Percentiles rank a stretch among this genome's conserved stretches.
Conservation (phyloP, 92 coral and sea anemone species). For the Porites divaricata region DNA sequence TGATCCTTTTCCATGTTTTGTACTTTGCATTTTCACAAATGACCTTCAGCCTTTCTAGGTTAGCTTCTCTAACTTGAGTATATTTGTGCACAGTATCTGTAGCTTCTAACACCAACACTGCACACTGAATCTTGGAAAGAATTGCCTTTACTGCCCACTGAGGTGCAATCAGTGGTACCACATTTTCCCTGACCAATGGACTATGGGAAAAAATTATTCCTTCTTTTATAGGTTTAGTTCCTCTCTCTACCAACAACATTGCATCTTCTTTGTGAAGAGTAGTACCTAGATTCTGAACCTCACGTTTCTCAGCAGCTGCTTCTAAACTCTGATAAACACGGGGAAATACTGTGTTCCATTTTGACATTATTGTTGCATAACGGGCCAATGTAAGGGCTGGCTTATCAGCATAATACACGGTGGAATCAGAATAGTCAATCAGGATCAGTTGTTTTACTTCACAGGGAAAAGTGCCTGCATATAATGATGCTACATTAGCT, state of each 20-base stretch:
- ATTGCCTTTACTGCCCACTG: conserved; percentile 4
- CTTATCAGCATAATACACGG: neutral
- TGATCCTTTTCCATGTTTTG: conserved; percentile 20
- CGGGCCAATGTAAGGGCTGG: conserved; percentile 33
- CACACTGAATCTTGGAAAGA: conserved; percentile 39
- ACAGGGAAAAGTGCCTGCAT: conserved; percentile 71
- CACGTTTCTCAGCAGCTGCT: conserved; percentile 32
- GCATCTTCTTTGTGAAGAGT: conserved; percentile 50
- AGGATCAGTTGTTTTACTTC: conserved; percentile 61
- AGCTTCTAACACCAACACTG: conserved; percentile 34
- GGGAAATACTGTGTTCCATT: neutral
- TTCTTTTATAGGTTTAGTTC: conserved; percentile 19
- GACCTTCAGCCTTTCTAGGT: conserved; percentile 19
- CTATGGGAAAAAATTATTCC: conserved; percentile 50
- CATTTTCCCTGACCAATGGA: conserved; percentile 6
- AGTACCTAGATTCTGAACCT: neutral
- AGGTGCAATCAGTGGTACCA: neutral
- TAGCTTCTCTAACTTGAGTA: conserved; percentile 1
- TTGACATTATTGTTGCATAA: conserved; percentile 28
- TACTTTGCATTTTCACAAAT: conserved; percentile 42
- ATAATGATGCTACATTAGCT: conserved; percentile 56
- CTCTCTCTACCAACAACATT: conserved; percentile 35
- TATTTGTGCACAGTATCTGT: conserved; percentile 11
- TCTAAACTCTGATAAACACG: conserved; percentile 40
- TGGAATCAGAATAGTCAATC: conserved; percentile 47